These are phyloP conservation scores for Leuctra nigra DNA, from an alignment of 2,888 invertebrate species.

Conservation along the genomic window DNA sequence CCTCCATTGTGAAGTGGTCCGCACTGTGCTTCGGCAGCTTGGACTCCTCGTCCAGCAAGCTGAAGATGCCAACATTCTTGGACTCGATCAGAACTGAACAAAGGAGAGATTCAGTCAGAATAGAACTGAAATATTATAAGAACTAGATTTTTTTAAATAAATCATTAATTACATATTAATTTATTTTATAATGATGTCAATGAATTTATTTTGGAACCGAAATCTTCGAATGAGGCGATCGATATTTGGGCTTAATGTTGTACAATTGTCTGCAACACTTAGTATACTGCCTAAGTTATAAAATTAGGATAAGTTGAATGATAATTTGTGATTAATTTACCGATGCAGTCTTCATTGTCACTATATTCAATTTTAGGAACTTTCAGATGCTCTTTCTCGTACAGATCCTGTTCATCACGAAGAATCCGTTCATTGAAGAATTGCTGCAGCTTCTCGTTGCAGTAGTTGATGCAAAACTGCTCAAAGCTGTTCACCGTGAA, in stretches of 20 bases:
- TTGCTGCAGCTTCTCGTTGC: slow-evolving; percentile 98
- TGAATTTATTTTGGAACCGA: no score
- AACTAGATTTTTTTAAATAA: neutral
- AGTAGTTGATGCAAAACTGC: slow-evolving; percentile 98
- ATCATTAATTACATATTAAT: neutral
- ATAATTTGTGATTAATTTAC: slow-evolving; percentile 43
- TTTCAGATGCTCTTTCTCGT: slow-evolving; percentile 85
- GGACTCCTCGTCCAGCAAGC: slow-evolving; percentile 91
- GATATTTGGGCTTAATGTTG: no score
- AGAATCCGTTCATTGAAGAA: slow-evolving; percentile 97
- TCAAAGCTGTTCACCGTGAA: slow-evolving; percentile 77
- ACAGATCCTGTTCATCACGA: slow-evolving; percentile 91
- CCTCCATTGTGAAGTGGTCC: slow-evolving; percentile 86
- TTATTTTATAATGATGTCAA: no score
- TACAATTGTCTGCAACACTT: no score
- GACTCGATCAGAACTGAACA: slow-evolving; percentile 69
- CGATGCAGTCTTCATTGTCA: slow-evolving; percentile 97
- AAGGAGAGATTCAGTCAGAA: neutral
- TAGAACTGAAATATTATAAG: neutral
- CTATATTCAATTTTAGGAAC: slow-evolving; percentile 91
- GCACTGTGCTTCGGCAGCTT: slow-evolving; percentile 89
- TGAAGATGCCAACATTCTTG: slow-evolving; percentile 83
- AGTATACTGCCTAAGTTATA: no score
- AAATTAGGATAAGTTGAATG: no score
- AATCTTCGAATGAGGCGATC: no score